Evolutionary conservation across 2,888 invertebrate genomes (phyloP).

Genomic region (Caenorhabditis virilis): DNA sequence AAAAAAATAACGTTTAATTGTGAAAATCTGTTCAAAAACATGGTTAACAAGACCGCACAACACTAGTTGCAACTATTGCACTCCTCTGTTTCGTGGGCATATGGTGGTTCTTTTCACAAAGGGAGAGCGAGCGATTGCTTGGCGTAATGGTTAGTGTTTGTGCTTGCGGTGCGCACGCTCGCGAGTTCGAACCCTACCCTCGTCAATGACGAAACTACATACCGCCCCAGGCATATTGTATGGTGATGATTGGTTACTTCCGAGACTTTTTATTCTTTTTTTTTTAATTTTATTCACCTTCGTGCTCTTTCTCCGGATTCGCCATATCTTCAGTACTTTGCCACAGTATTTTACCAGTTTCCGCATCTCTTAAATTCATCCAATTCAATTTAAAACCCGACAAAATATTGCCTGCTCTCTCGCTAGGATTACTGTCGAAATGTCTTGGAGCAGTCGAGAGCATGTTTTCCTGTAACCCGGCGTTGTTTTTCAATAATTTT

Average conservation of each 20-base stretch:
- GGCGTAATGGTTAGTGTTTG: conserved; percentile 26
- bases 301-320: conserved; percentile 64
- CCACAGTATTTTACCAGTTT: conserved; percentile 91
- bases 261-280: conserved; percentile 27
- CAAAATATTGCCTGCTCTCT: conserved; percentile 74
- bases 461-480: neutral
- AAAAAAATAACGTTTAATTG: conserved; percentile 41
- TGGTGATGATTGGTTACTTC: conserved; percentile 42
- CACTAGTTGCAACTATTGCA: too few species aligned
- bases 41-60: too few species aligned
- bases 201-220: conserved; percentile 38
- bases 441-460: conserved; percentile 1
- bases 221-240: conserved; percentile 46
- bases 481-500: neutral
- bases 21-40: too few species aligned
- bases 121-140: conserved; percentile 2
- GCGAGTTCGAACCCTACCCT: conserved; percentile 15
- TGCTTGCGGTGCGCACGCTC: neutral
- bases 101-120: neutral
- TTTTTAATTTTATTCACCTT: conserved; percentile 49
- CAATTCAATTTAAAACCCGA: conserved; percentile 76
- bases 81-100: neutral
- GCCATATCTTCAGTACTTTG: conserved; percentile 91
- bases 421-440: neutral
- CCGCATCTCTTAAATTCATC: conserved; percentile 96